Evolutionary conservation across 2,888 invertebrate species (phyloP), one percentile per base, ranked within the genome.

Genomic region (Hedya salicella): DNA sequence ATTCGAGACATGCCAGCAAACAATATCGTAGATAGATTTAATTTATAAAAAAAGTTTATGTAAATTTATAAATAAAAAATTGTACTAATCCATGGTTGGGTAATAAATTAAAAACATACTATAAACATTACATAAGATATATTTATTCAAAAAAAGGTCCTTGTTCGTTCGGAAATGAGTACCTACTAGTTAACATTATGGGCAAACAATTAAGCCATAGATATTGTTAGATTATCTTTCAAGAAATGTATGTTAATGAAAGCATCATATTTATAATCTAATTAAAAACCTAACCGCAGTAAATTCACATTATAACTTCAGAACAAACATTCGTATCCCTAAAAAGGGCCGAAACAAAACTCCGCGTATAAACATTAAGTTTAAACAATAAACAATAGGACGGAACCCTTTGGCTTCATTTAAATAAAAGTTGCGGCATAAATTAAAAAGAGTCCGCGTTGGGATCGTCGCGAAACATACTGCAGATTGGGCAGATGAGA

Each of bases 321-420:
- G 25, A 61, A 66, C 66, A 54, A 61, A 54, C 66, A 66, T 61
- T 66, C 21, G 54, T 49, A 61, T 49, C 65, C 65, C 65, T 65
- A 53, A 53, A 65, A 65, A 53, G 65, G 59, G 46, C 44, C 13
- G 44, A 32, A 39, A 52, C 16, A 39, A 54, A 65, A 60, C 65
- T 60, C 65, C 30, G 30, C 19, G 32, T 36, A 60, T 65, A 65
- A 66, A 66, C 66, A 66, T 60, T 61, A 66, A 66, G 66, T 66
- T 65, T 66, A 21, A 57, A 64, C 64, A 57, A 64, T 64, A 61
- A 66, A 66, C 66, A 66, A 66, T 66, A 54, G 61, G 54, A 66
- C 16, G 30, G 48, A 53, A 59, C 59, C 65, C 65, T 48, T 52
- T 53, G 44, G 52, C 65, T 65, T 60, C 59, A 65, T 65, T 65